A percentile compares a stretch with the other conserved stretches of the same genome.
These are phyloP conservation scores for Ametastegia equiseti DNA, from an alignment of 2,888 invertebrate species.

Conservation along the genomic window DNA sequence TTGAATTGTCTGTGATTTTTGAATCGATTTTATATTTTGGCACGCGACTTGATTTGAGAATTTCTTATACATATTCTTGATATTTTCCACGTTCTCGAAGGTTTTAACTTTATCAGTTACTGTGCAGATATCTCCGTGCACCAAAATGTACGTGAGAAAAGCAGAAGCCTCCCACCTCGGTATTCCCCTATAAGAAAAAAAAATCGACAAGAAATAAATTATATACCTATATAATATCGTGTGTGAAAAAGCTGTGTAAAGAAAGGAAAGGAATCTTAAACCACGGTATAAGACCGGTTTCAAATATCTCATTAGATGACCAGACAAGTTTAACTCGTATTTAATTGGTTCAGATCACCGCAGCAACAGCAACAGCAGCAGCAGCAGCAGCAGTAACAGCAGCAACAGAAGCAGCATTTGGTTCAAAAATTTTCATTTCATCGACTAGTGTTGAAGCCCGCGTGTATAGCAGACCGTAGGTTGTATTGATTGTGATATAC, in stretches of 20 bases:
- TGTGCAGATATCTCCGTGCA: too few relatives aligned
- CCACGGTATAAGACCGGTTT: not conserved
- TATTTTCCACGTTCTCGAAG: too few relatives aligned
- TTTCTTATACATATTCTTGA: too few relatives aligned
- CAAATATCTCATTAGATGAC: slow-evolving; percentile 3
- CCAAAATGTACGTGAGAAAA: too few relatives aligned
- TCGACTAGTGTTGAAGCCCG: not conserved
- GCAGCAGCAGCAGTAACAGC: too few relatives aligned
- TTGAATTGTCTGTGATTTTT: too few relatives aligned
- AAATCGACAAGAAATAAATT: not conserved
- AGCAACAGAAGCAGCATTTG: not conserved
- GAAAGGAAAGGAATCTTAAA: not conserved
- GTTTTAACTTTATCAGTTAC: too few relatives aligned
- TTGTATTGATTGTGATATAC: slow-evolving; percentile 10
- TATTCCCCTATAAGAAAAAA: too few relatives aligned
- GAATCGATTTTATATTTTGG: too few relatives aligned
- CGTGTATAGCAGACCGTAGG: not conserved
- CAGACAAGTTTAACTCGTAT: not conserved
- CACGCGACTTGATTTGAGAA: too few relatives aligned
- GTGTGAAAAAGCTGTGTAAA: not conserved
- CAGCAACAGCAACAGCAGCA: too few relatives aligned
- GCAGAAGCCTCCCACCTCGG: too few relatives aligned
- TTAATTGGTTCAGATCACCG: not conserved
- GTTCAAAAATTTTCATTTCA: not conserved
- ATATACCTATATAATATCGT: not conserved